Evolutionary conservation across 2,113 vertebrate genomes (phyloP), one percentile per base, ranked within the genome.

Genomic region (Astur gentilis): DNA sequence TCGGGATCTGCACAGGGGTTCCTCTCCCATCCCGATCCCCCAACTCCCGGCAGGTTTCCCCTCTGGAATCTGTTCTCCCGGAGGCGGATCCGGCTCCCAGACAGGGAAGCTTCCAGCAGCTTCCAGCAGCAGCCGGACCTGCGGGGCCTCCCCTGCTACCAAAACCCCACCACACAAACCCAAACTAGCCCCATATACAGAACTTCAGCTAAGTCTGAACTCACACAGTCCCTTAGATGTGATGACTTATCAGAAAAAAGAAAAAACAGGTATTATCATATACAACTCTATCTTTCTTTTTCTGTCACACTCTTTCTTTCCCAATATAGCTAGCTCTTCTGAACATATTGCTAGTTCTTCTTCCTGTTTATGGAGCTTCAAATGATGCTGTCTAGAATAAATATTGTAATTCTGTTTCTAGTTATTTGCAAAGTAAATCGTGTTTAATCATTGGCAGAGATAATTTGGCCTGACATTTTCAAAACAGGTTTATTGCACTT

Each of bases 351-450:
- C 10, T 32, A 38, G 73, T 79, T 95, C 73, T 71, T 85, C 20
- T 89, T 88, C 81, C 52, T 72, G 92, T 21, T 64, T 65, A 65
- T 81, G 11, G n/a, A 65, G 19, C 90, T 95, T 49, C 91, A 97
- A 97, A 94, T 50, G 5, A 90, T 95, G n/a, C 18, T 92, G n/a
- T 89, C 89, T 91, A 91, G 90, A 90, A 92, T 85, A 97, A 96
- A 96, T 94, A 97, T 40, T 89, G 34, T 62, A 96, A 91, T 61
- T 95, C 71, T 96, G 44, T 83, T 97, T 93, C 96, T 97, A 81
- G 91, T 95, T 98, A 98, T 98, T 98, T 92, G 64, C 93, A 97
- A 96, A 96, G 80, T 71, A 95, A 96, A 97, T 95, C 78, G 66
- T 94, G 94, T 93, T 97, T 97, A 98, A 97, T 97, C 95, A 93